These are phyloP conservation scores for Megalopta genalis DNA, from an alignment of 1,140 invertebrate genomes.

Conservation along the genomic window DNA sequence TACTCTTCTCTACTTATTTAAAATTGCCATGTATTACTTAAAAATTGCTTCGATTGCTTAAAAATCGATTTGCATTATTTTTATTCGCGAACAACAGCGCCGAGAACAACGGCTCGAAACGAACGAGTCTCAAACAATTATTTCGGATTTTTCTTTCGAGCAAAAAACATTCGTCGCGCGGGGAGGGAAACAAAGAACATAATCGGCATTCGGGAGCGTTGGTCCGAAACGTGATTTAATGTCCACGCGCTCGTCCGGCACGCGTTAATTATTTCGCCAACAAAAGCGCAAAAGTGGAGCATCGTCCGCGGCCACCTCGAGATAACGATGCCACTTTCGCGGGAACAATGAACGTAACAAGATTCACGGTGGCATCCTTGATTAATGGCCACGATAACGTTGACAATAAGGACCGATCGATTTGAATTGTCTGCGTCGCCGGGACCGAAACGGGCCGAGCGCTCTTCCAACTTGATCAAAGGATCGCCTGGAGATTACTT, in stretches of 20 bases:
- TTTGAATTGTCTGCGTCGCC: conserved; percentile 27
- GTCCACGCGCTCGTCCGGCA: background rate
- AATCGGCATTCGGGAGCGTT: background rate
- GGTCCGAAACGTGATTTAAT: conserved; percentile 6
- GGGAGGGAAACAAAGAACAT: background rate
- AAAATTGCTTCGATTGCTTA: too few relatives aligned
- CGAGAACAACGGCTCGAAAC: too few relatives aligned
- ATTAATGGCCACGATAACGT: conserved; percentile 47
- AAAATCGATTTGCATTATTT: too few relatives aligned
- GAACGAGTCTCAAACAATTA: too few relatives aligned
- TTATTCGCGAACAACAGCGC: too few relatives aligned
- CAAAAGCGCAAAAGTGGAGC: conserved; percentile 48
- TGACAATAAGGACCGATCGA: conserved; percentile 47
- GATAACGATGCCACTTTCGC: conserved; percentile 41
- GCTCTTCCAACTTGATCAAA: conserved; percentile 4
- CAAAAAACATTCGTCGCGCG: too few relatives aligned
- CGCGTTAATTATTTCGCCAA: conserved; percentile 23
- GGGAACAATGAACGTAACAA: conserved; percentile 55
- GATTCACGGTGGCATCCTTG: conserved; percentile 40
- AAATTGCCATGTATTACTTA: too few relatives aligned
- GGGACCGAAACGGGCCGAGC: background rate
- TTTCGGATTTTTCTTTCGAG: too few relatives aligned
- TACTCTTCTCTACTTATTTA: too few relatives aligned
- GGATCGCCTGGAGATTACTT: background rate
- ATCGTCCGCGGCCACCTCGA: conserved; percentile 20